Base-by-base conservation (phyloP, 2,113 vertebrate species). In the Hemibagrus wyckioides region DNA sequence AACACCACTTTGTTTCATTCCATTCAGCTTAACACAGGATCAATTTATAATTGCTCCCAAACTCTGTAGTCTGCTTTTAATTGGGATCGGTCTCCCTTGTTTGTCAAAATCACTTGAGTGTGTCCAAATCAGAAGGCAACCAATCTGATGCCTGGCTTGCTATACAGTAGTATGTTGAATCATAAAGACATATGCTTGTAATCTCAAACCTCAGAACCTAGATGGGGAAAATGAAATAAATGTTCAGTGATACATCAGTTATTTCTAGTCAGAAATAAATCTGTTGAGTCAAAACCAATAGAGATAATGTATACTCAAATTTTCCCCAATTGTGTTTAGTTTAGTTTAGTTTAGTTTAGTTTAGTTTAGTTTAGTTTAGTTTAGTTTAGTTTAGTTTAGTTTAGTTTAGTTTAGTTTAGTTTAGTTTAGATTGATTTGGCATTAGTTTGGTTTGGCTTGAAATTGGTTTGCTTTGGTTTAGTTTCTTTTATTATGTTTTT, bases 21-120 rank as follows among this genome's bases (percentile, higher is more conserved):
- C 56, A 57, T 71, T 86, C 67, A 48, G 17, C 63, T 82, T 82
- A 25, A 30, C 36, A 36, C 36, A 57, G 79, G 17, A 82, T 23
- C 19, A 14, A n/a, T 86, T 69, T 23, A 67, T 65, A 69, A 69
- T 67, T n/a, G 13, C 17, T 8, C 28, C 33, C 11, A 15, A 63
- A 25, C 36, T 63, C 25, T n/a, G 21, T 23, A 23, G 23, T 63
- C 9, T 59, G 73, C 17, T 33, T 77, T 87, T 33, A 25, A 25
- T 71, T 39, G 6, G 25, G 48, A 41, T 33, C 4, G 59, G 14
- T 30, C 36, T 91, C 85, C 87, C 33, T 25, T 30, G 86, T 33
- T 28, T 44, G 23, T 44, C 73, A 6, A 2, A 48, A 41, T n/a
- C n/a, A n/a, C 23, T 50, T 65, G 39, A 44, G 11, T 28, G 19